Conservation (phyloP, 1,140 invertebrate species). For the Lepidurus apus region DNA sequence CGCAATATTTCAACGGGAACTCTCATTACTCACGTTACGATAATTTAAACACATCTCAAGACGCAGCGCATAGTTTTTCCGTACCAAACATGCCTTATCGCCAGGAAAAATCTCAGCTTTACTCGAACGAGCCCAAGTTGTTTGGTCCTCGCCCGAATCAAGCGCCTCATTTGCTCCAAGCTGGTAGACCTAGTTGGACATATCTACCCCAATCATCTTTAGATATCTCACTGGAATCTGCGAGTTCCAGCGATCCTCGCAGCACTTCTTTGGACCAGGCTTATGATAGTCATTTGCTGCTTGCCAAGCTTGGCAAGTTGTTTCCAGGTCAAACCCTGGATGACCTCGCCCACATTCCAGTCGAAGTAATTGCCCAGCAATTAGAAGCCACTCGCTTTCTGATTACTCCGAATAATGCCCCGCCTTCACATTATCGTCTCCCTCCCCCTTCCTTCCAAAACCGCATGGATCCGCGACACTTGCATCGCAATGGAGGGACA, state of each 20-base stretch:
- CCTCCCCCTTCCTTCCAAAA: neutral
- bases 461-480: neutral
- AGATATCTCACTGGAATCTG: neutral
- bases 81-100: neutral
- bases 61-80: neutral
- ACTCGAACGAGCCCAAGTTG: neutral
- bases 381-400: neutral
- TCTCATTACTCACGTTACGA: neutral
- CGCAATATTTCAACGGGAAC: neutral
- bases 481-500: neutral
- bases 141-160: neutral
- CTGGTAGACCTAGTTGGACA: neutral
- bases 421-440: neutral
- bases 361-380: neutral
- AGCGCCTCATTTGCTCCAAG: neutral
- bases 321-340: neutral
- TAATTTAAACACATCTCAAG: neutral
- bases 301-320: neutral
- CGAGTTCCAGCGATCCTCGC: neutral
- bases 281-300: slow-evolving; percentile 1
- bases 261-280: neutral
- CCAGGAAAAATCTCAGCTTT: neutral
- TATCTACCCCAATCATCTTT: neutral
- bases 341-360: neutral
- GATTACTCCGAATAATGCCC: neutral